Percentiles rank a stretch among this genome's conserved stretches.
These are phyloP conservation scores for Sinonovacula constricta DNA, from an alignment of 1,140 invertebrate genomes.

Conservation along the genomic window DNA sequence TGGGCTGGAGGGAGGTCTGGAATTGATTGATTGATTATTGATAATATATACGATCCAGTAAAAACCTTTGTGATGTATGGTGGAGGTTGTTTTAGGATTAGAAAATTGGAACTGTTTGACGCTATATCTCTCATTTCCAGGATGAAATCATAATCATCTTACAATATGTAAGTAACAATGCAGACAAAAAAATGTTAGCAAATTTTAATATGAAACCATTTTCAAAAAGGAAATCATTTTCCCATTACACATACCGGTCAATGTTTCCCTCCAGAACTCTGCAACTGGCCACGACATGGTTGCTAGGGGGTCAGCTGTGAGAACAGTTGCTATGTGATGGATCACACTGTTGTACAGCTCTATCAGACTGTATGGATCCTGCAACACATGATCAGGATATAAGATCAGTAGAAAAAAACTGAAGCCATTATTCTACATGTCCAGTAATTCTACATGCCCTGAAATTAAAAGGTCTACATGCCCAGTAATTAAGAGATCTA, in stretches of 20 bases:
- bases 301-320: constrained; percentile 47
- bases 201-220: background rate
- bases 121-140: too few species aligned
- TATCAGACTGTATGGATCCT: constrained; percentile 66
- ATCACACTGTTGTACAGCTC: constrained; percentile 68
- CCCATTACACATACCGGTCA: background rate
- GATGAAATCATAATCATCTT: too few species aligned
- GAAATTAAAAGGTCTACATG: too few species aligned
- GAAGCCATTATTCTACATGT: too few species aligned
- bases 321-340: constrained; percentile 54
- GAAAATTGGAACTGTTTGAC: too few species aligned
- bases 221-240: background rate
- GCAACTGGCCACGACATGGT: constrained; percentile 66
- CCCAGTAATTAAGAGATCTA: background rate
- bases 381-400: background rate
- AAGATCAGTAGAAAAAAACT: too few species aligned
- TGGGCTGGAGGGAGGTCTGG: constrained; percentile 54
- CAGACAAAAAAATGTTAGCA: background rate
- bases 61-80: too few species aligned
- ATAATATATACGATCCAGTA: too few species aligned
- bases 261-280: constrained; percentile 53
- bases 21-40: too few species aligned
- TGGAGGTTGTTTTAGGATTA: too few species aligned
- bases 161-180: background rate
- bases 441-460: too few species aligned